Conservation (phyloP, 2,888 invertebrate species). For the Smittia sp. region DNA sequence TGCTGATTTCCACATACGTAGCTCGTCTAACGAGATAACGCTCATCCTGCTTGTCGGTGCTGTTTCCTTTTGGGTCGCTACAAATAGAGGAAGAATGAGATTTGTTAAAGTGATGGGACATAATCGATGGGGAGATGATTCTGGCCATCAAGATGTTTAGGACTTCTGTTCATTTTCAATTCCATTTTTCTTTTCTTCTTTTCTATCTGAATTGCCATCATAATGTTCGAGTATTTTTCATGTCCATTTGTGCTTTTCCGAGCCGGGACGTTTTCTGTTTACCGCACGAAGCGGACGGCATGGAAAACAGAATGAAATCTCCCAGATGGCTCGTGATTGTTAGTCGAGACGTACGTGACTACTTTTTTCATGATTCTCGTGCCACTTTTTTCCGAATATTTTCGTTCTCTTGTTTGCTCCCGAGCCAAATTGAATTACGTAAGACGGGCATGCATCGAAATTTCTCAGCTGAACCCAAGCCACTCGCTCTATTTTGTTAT, state of each 20-base stretch:
- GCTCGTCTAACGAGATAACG: constrained; percentile 7
- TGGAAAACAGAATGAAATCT: constrained; percentile 26
- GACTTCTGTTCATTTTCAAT: constrained; percentile 3
- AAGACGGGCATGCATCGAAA: not conserved
- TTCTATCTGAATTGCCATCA: not conserved
- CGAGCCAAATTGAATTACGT: constrained; percentile 28
- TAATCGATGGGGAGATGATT: not conserved
- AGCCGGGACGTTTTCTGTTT: not conserved
- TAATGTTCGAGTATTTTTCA: constrained; percentile 23
- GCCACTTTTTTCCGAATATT: not conserved
- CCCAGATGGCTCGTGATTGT: constrained; percentile 40
- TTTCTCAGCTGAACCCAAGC: not conserved
- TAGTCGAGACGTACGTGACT: constrained; percentile 31
- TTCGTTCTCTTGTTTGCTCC: not conserved
- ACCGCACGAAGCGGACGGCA: not conserved
- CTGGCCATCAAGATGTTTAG: not conserved
- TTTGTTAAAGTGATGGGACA: not conserved
- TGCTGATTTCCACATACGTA: constrained; percentile 37
- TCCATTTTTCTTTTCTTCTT: not conserved
- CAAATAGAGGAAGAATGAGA: not conserved
- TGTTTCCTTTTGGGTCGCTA: not conserved
- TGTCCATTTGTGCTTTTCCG: not conserved
- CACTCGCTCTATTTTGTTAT: not conserved
- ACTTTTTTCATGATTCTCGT: constrained; percentile 30
- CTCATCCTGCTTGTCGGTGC: constrained; percentile 9